A percentile compares a stretch with the other conserved stretches of the same genome.
Evolutionary conservation across 2,888 invertebrate genomes (phyloP).

Genomic region (Polydrusus pterygomalis): DNA sequence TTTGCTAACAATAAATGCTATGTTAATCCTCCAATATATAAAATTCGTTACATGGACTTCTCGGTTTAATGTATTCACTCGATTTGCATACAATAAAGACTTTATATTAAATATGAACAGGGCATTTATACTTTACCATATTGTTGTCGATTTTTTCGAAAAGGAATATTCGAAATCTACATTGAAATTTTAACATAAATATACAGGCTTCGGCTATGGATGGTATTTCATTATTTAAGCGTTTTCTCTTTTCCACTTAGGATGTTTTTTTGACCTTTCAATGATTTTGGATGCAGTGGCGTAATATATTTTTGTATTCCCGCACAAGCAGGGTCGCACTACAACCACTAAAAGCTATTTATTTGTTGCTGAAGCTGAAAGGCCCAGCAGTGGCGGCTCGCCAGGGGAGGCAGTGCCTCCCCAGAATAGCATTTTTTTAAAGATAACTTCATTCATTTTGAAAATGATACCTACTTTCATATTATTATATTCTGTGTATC

Average conservation of each 20-base stretch:
- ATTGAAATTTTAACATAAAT: constrained; percentile 58
- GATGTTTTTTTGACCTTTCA: background rate
- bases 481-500: too few relatives aligned
- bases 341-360: too few relatives aligned
- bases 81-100: constrained; percentile 68
- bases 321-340: too few relatives aligned
- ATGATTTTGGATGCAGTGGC: background rate
- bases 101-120: constrained; percentile 66
- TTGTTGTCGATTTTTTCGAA: constrained; percentile 63
- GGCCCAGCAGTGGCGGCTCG: too few relatives aligned
- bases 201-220: constrained; percentile 36
- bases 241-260: constrained; percentile 45
- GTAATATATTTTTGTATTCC: background rate
- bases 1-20: constrained; percentile 61
- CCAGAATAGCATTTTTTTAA: too few relatives aligned
- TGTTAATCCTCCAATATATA: constrained; percentile 68
- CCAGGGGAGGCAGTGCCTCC: too few relatives aligned
- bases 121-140: constrained; percentile 67
- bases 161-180: constrained; percentile 56
- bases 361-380: too few relatives aligned
- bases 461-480: too few relatives aligned
- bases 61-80: constrained; percentile 64
- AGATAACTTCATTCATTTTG: too few relatives aligned
- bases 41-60: constrained; percentile 68
- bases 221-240: constrained; percentile 53